These are phyloP conservation scores for Trichoplusia ni DNA, from an alignment of 1,140 invertebrate species.

Conservation along the genomic window DNA sequence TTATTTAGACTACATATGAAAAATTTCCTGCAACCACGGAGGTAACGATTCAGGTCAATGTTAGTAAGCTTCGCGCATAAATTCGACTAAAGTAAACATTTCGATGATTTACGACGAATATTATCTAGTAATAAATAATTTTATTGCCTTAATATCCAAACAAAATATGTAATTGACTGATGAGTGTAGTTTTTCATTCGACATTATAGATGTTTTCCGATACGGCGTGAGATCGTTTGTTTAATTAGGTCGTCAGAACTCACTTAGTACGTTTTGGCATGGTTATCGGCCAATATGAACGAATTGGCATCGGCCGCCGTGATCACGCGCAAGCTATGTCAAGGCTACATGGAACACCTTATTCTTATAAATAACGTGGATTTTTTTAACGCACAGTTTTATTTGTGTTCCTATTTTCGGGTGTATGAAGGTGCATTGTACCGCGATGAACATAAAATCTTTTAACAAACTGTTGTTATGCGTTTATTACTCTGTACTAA, in stretches of 20 bases:
- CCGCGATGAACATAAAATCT: too few relatives aligned
- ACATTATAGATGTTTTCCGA: too few relatives aligned
- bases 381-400: too few relatives aligned
- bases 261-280: conserved; percentile 32
- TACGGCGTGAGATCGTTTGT: too few relatives aligned
- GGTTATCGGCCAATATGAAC: conserved; percentile 28
- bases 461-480: too few relatives aligned
- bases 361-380: conserved; percentile 1
- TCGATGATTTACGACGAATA: conserved; percentile 7
- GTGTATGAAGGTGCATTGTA: neutral
- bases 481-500: too few relatives aligned
- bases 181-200: neutral
- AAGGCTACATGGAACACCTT: conserved; percentile 20
- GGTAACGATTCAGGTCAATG: conserved; percentile 17
- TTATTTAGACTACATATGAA: neutral
- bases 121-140: conserved; percentile 16
- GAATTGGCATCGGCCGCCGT: conserved; percentile 30
- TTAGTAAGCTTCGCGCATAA: conserved; percentile 11
- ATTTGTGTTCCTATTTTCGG: too few relatives aligned
- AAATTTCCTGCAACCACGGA: conserved; percentile 1
- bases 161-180: neutral
- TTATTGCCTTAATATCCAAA: neutral
- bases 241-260: conserved; percentile 23
- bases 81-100: neutral
- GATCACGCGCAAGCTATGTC: conserved; percentile 26